phyloP scores from a whole-genome alignment of 1,140 invertebrate genomes.

The Eurosta solidaginis region DNA sequence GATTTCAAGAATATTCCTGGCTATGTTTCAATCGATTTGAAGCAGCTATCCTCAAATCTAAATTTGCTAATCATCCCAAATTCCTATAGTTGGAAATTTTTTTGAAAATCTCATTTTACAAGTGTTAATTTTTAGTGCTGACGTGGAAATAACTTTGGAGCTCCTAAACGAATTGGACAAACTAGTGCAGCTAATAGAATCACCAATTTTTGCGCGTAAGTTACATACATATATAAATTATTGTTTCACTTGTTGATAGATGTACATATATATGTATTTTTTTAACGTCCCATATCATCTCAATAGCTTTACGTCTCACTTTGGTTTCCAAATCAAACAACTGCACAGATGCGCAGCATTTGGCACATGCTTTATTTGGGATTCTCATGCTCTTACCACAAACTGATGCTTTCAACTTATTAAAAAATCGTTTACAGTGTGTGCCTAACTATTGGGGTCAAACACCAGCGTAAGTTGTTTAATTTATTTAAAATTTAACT shows the following conservation, averaged over 20 bases:
- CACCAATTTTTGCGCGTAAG: constrained; percentile 98
- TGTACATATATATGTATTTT: not conserved
- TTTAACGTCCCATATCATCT: constrained; percentile 12
- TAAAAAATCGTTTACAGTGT: constrained; percentile 86
- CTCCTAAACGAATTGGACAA: constrained; percentile 96
- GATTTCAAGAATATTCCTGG: too few relatives aligned
- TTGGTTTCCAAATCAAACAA: constrained; percentile 72
- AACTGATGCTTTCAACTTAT: constrained; percentile 90
- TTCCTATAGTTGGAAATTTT: too few relatives aligned
- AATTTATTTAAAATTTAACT: not conserved
- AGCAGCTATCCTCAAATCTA: too few relatives aligned
- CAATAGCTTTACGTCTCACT: constrained; percentile 86
- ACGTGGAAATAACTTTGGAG: constrained; percentile 95
- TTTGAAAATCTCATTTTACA: too few relatives aligned
- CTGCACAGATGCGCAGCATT: constrained; percentile 69
- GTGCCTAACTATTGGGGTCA: constrained; percentile 70
- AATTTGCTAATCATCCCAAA: too few relatives aligned
- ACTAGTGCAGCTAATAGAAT: constrained; percentile 95
- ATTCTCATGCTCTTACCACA: constrained; percentile 97
- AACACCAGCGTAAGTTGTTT: constrained; percentile 42
- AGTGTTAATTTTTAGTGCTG: constrained; percentile 74
- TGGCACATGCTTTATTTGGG: constrained; percentile 91
- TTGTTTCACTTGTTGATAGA: constrained; percentile 30
- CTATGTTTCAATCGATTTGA: too few relatives aligned
- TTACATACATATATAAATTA: constrained; percentile 53